These are phyloP conservation scores for Dendropsophus ebraccatus DNA, from an alignment of 2,113 vertebrate species.

Conservation along the genomic window DNA sequence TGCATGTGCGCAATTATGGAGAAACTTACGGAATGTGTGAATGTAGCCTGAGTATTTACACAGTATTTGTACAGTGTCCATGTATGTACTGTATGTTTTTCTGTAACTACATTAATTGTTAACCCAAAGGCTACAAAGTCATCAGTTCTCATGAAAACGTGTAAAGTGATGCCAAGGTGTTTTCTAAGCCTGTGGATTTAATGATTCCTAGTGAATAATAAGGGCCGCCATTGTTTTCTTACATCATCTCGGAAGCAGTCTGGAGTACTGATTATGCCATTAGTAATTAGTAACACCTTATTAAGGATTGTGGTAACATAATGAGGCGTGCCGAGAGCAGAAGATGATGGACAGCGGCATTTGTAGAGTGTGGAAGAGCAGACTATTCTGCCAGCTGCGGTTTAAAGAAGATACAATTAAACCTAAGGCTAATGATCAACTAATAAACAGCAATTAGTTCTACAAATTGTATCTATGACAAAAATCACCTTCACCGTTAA, in stretches of 20 bases:
- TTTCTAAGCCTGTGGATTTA: constrained; percentile 15
- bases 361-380: constrained; percentile 10
- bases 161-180: constrained; percentile 34
- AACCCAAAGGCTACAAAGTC: constrained; percentile 34
- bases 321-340: constrained; percentile 22
- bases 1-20: no score
- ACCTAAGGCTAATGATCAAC: not conserved
- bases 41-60: no score
- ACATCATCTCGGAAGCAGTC: constrained; percentile 6
- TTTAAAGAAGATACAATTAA: constrained; percentile 5
- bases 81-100: not conserved
- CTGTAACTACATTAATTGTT: constrained; percentile 19
- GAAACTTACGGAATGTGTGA: no score
- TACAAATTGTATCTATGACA: constrained; percentile 25
- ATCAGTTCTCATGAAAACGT: constrained; percentile 11
- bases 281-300: constrained; percentile 49
- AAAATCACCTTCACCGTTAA: not conserved
- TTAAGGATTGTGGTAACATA: constrained; percentile 45
- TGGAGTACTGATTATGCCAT: constrained; percentile 9
- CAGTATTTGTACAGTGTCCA: not conserved
- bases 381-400: not conserved
- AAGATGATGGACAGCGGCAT: constrained; percentile 20
- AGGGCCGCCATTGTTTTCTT: constrained; percentile 32
- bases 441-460: constrained; percentile 32
- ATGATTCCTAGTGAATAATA: constrained; percentile 30